These are phyloP conservation scores for Formica exsecta DNA, from an alignment of 1,140 invertebrate genomes.

Conservation along the genomic window DNA sequence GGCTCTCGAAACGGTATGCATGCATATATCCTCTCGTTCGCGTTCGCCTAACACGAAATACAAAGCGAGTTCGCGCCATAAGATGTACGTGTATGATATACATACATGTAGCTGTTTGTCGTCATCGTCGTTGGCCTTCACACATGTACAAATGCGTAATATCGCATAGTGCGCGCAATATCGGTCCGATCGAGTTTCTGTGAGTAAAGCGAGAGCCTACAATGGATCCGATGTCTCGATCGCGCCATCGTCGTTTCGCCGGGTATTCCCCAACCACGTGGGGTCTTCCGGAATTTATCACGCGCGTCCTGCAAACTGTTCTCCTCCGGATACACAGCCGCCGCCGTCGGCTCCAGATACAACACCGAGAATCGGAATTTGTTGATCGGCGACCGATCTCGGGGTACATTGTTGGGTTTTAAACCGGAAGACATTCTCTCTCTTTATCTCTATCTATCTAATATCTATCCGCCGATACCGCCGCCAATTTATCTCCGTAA, in stretches of 20 bases:
- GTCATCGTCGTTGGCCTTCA: not conserved
- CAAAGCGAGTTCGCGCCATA: conserved; percentile 20
- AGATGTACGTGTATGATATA: not conserved
- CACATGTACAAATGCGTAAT: conserved; percentile 41
- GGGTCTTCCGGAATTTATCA: conserved; percentile 61
- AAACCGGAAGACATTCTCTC: not conserved
- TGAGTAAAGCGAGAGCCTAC: conserved; percentile 58
- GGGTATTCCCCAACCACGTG: conserved; percentile 49
- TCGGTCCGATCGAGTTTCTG: conserved; percentile 65
- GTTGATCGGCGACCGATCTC: conserved; percentile 58
- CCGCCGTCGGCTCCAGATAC: not conserved
- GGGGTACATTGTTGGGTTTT: conserved; percentile 39
- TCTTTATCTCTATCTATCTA: not conserved
- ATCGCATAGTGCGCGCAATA: conserved; percentile 63
- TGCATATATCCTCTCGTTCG: not conserved
- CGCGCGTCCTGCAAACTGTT: conserved; percentile 47
- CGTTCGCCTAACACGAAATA: conserved; percentile 21
- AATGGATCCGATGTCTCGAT: conserved; percentile 62
- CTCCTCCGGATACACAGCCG: conserved; percentile 31
- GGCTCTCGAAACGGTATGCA: not conserved
- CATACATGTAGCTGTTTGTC: not conserved
- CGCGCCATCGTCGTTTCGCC: conserved; percentile 6
- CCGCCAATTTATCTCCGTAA: not conserved
- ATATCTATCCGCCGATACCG: not conserved
- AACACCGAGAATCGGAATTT: conserved; percentile 49